Evolutionary conservation across 2,888 invertebrate species (phyloP), one percentile per base, ranked within the genome.

Genomic region (Trimorus sp.): DNA sequence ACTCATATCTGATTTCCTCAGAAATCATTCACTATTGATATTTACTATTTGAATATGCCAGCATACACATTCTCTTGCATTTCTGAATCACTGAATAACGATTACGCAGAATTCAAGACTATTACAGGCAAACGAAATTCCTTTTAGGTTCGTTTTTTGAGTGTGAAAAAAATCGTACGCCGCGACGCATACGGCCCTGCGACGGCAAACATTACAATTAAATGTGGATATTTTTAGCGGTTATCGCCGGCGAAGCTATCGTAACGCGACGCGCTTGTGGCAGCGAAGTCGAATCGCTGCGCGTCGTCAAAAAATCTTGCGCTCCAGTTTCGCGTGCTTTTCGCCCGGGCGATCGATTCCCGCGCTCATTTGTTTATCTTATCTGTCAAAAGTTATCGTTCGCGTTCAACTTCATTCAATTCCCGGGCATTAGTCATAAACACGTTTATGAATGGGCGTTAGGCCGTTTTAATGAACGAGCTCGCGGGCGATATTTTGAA

Each of bases 361-460:
- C n/a, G 49, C 7, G 49, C 49, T 49, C 49, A 49, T 62, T 62
- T 45, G n/a, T 65, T 59, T 65, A 65, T 74, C 74, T 74, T 74
- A 74, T 65, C 74, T 7, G 58, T 26, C 40, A 9, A 54, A 65
- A 74, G 40, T 58, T 74, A 74, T 74, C 65, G 26, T 63, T 60
- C 16, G n/a, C 45, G 40, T 73, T 63, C 36, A 14, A n/a, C 45
- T 65, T 42, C 65, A 65, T 74, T 74, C 74, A 73, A 48, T 56
- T 63, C 42, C 65, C 36, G 14, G 15, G 65, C 74, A 49, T 65
- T 59, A 59, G 51, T 36, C 42, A 60, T 53, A 53, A 71, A 42
- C 65, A 37, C 38, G 36, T 15, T 36, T 51, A 74, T 74, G 65
- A 74, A 74, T 74, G 74, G 58, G 63, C 49, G 49, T 65, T 74